phyloP scores from a whole-genome alignment of 1,140 invertebrate species.

The Anastrepha obliqua region DNA sequence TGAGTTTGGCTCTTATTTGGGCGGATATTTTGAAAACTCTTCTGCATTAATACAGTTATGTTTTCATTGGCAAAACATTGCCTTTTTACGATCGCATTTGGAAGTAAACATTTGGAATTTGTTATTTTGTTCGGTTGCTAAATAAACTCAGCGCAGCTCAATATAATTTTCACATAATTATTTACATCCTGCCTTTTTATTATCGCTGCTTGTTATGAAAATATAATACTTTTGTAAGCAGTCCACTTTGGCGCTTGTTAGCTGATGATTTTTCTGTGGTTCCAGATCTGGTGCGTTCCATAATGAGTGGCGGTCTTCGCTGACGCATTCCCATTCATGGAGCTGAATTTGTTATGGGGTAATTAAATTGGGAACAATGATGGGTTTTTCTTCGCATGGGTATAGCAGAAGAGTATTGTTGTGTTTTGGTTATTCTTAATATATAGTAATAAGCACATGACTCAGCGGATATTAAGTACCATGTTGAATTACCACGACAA shows the following conservation, averaged over 20 bases:
- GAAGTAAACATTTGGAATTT: constrained; percentile 19
- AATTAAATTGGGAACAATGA: neutral
- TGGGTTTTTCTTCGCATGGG: no score
- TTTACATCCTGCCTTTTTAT: neutral
- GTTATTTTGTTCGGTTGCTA: constrained; percentile 7
- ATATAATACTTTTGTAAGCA: neutral
- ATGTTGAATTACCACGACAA: no score
- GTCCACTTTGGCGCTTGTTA: neutral
- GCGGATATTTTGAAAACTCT: neutral
- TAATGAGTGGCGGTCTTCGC: neutral
- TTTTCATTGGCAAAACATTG: constrained; percentile 27
- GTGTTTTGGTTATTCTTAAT: no score
- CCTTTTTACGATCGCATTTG: neutral
- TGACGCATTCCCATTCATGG: neutral
- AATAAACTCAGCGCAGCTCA: neutral
- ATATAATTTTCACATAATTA: neutral
- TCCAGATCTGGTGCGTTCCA: neutral
- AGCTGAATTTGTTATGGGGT: neutral
- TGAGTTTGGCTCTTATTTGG: neutral
- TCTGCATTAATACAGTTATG: neutral
- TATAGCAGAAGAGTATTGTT: no score
- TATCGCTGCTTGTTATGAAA: neutral
- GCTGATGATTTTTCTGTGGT: neutral
- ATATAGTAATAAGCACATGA: no score
- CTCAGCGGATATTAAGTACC: no score